Base-by-base conservation (phyloP, 2,888 invertebrate species). In the Sericinus montela region DNA sequence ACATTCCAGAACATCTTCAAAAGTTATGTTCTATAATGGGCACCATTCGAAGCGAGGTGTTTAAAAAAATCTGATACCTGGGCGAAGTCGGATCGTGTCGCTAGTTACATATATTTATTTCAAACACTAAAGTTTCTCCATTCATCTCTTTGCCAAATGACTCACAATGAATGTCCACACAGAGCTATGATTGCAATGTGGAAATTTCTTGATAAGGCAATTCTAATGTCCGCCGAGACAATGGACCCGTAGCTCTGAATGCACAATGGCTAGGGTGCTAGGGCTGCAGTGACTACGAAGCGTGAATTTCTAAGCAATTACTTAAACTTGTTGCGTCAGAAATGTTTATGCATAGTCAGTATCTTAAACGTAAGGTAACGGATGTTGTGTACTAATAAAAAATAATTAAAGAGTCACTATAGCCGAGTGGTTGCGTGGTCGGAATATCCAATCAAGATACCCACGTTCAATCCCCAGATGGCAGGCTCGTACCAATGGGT, bases 171-270 rank as follows among this genome's bases (percentile, higher is more conserved):
- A 10, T 13, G 34, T 40, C 19, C 19, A 9, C 28, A 28, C 11
- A 3, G 0, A 40, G 29, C 11, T 40, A 40, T 32, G 45, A 30
- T 30, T 29, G 37, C 10, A 15, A 32, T 49, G 48, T 44, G 15
- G 48, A 11, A 49, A 49, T 29, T 19, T 13, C 7, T 28, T 44
- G 35, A 44, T 49, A 38, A 13, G 29, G 29, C 10, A 8, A 49
- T 39, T 44, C 11, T 38, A 32, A 39, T 34, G 39, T 49, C 44
- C 32, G 35, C 38, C 13, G 23, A 19, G 34, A 41, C 41, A 49
- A 49, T 48, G 28, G 32, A n/a, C 10, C 25, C 25, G 28, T 13
- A 34, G 16, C 13, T n/a, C 9, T 38, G 44, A 15, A 39, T 42
- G 10, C 48, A 43, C 48, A 48, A 48, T 47, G 35, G 16, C 1